phyloP scores from a whole-genome alignment of 2,888 invertebrate species.

The Opisthograptis luteolata region DNA sequence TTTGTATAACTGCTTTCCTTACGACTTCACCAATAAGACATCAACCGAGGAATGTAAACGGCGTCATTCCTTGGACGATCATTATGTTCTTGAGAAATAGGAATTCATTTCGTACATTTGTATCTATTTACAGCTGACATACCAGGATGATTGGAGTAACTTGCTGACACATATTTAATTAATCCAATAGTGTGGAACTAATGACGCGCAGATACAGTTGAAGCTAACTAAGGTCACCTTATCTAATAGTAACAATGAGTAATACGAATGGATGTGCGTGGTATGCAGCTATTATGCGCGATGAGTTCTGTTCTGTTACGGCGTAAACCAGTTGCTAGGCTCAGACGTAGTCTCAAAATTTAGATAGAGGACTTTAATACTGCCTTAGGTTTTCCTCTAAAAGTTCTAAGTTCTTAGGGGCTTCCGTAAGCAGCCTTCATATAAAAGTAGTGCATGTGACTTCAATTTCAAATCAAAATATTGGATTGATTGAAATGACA shows the following conservation, averaged over 20 bases:
- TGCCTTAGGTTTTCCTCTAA: background rate
- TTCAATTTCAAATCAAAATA: too few relatives aligned
- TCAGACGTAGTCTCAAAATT: slow-evolving; percentile 15
- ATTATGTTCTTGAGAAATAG: slow-evolving; percentile 2
- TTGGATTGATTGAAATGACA: too few relatives aligned
- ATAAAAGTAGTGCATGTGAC: too few relatives aligned
- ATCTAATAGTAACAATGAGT: slow-evolving; percentile 59
- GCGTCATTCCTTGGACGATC: slow-evolving; percentile 21
- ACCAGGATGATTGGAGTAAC: background rate
- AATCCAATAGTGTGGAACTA: slow-evolving; percentile 30
- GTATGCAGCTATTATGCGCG: slow-evolving; percentile 28
- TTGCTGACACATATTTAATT: too few relatives aligned
- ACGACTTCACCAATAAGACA: slow-evolving; percentile 35
- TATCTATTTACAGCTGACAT: background rate
- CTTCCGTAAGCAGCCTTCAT: too few relatives aligned
- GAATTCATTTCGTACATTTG: background rate
- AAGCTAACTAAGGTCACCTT: slow-evolving; percentile 54
- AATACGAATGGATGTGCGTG: slow-evolving; percentile 28
- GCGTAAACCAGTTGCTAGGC: slow-evolving; percentile 29
- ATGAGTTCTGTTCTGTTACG: slow-evolving; percentile 30
- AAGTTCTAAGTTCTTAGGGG: too few relatives aligned
- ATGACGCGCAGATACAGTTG: slow-evolving; percentile 30
- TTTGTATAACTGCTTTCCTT: slow-evolving; percentile 36
- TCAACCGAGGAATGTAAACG: slow-evolving; percentile 34
- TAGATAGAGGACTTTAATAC: background rate